Percentiles rank a stretch among this genome's conserved stretches.
phyloP scores from a whole-genome alignment of 1,140 invertebrate species.

The Dryas iulia region DNA sequence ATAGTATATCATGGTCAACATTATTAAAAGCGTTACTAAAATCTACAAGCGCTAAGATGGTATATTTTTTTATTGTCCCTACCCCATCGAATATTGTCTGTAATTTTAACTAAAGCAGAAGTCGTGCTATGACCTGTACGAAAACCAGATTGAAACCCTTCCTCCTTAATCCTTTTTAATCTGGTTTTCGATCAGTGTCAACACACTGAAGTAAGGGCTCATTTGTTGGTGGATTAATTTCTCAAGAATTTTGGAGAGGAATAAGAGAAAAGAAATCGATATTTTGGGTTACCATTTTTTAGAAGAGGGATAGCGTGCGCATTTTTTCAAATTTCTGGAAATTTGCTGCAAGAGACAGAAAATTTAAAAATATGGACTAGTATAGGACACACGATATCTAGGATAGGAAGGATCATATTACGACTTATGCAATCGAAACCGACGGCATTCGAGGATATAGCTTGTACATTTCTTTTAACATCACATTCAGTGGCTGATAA shows the following conservation, averaged over 20 bases:
- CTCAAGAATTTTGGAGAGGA: slow-evolving; percentile 17
- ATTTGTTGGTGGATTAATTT: neutral
- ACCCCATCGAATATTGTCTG: slow-evolving; percentile 1
- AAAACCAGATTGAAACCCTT: slow-evolving; percentile 14
- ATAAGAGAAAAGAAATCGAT: too few species aligned
- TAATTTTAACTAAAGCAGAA: neutral
- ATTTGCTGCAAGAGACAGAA: slow-evolving; percentile 4
- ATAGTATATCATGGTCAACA: too few species aligned
- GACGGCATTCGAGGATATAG: slow-evolving; percentile 16
- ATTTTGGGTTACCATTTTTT: slow-evolving; percentile 11
- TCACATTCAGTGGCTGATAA: neutral
- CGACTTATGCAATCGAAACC: slow-evolving; percentile 7
- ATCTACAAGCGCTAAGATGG: too few species aligned
- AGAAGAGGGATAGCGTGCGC: slow-evolving; percentile 11
- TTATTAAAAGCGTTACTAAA: too few species aligned
- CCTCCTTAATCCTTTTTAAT: too few species aligned
- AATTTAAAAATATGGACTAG: slow-evolving; percentile 10
- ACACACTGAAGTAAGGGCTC: neutral
- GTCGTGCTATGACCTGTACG: neutral
- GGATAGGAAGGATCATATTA: slow-evolving; percentile 12
- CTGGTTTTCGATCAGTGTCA: too few species aligned
- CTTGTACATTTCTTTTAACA: slow-evolving; percentile 7
- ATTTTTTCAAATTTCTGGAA: slow-evolving; percentile 9
- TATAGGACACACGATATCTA: slow-evolving; percentile 13
- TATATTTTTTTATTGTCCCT: slow-evolving; percentile 2